A percentile compares a stretch with the other conserved stretches of the same genome.
Evolutionary conservation across 2,888 invertebrate genomes (phyloP).

Genomic region (Callinectes sapidus): DNA sequence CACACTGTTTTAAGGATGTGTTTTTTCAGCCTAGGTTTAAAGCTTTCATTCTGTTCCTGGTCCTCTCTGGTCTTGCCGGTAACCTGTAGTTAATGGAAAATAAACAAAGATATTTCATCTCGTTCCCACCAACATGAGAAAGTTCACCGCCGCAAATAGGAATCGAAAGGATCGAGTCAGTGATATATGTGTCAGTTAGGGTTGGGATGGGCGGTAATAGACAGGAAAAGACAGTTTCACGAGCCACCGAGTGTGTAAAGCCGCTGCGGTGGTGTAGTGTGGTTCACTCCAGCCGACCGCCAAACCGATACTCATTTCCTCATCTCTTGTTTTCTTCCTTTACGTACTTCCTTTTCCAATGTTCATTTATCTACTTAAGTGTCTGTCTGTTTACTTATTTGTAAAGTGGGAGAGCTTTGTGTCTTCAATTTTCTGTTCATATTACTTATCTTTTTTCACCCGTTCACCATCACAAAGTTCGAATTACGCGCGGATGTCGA

Average conservation of each 20-base stretch:
- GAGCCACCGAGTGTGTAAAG: constrained; percentile 51
- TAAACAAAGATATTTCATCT: not conserved
- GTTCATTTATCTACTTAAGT: not conserved
- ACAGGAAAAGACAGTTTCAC: constrained; percentile 49
- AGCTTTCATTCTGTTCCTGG: not conserved
- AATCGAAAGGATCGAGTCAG: not conserved
- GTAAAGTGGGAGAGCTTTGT: not conserved
- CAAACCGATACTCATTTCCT: not conserved
- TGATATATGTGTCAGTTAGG: constrained; percentile 25
- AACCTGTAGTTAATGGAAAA: not conserved
- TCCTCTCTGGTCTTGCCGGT: not conserved
- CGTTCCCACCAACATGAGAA: not conserved
- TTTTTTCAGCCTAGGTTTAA: not conserved
- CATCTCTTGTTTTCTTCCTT: not conserved
- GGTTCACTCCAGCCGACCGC: not conserved
- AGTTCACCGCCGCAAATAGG: not conserved
- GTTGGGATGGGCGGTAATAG: constrained; percentile 22
- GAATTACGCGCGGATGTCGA: not conserved
- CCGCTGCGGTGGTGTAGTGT: not conserved
- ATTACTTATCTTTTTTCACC: not conserved
- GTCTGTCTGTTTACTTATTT: not conserved
- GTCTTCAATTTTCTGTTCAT: not conserved
- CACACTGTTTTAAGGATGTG: not conserved
- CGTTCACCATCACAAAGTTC: not conserved
- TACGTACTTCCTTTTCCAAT: not conserved